These are phyloP conservation scores for Arctopsyche grandis DNA, from an alignment of 1,140 invertebrate genomes.

Conservation along the genomic window DNA sequence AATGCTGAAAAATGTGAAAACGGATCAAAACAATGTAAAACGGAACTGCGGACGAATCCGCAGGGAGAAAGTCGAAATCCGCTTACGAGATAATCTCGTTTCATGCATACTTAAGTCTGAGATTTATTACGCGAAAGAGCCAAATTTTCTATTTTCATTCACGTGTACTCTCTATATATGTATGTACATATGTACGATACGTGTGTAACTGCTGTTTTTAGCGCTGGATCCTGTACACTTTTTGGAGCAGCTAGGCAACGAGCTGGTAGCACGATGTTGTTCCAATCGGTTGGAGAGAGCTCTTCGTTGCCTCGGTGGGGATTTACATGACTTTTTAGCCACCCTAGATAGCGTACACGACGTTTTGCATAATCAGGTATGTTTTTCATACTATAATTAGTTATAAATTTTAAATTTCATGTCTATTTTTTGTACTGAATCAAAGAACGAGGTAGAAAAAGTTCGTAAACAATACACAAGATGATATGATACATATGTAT, in stretches of 20 bases:
- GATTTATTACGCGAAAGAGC: background rate
- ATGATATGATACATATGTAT: no score
- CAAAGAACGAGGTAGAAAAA: no score
- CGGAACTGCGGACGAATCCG: background rate
- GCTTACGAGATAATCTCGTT: slow-evolving; percentile 23
- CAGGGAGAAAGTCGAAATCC: background rate
- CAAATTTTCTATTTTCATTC: no score
- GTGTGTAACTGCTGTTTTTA: slow-evolving; percentile 14
- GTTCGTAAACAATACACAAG: no score
- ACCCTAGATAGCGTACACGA: slow-evolving; percentile 92
- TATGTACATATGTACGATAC: no score
- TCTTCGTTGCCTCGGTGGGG: slow-evolving; percentile 80
- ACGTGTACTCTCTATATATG: no score
- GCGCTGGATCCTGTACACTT: slow-evolving; percentile 48
- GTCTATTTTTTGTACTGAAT: no score
- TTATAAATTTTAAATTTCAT: background rate
- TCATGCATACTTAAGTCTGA: slow-evolving; percentile 19
- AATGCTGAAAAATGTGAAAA: background rate
- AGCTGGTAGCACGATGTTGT: slow-evolving; percentile 72
- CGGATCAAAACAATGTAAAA: slow-evolving; percentile 17
- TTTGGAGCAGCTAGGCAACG: slow-evolving; percentile 67
- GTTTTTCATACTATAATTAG: background rate
- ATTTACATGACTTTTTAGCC: slow-evolving; percentile 84
- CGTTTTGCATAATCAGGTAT: slow-evolving; percentile 77
- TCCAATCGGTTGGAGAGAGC: slow-evolving; percentile 75